phyloP scores from a whole-genome alignment of 2,888 invertebrate genomes.

The Hirudinaria manillensis region DNA sequence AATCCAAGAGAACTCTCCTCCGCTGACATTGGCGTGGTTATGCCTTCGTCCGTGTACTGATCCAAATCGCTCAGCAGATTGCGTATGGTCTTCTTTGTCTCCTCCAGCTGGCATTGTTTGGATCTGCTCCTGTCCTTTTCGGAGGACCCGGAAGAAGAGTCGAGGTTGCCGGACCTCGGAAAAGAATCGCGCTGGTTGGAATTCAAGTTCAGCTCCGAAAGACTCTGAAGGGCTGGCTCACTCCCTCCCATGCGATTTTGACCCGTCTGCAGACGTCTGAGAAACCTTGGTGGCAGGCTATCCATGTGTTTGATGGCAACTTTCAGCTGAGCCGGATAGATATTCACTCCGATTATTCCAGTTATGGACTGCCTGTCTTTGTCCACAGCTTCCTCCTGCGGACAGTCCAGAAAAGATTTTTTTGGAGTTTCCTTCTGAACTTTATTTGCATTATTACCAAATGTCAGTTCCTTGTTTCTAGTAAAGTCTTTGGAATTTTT shows the following conservation, averaged over 20 bases:
- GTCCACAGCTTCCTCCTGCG: not conserved
- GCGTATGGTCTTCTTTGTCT: constrained; percentile 37
- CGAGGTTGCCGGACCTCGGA: constrained; percentile 28
- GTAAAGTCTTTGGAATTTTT: constrained; percentile 16
- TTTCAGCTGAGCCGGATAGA: constrained; percentile 41
- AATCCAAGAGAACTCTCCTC: constrained; percentile 4
- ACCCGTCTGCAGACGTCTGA: constrained; percentile 37
- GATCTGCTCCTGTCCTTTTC: constrained; percentile 38
- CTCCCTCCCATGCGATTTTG: constrained; percentile 30
- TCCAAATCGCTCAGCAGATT: constrained; percentile 36
- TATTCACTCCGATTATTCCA: constrained; percentile 33
- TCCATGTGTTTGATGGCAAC: constrained; percentile 43
- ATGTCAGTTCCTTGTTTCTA: constrained; percentile 8
- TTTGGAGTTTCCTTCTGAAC: constrained; percentile 11
- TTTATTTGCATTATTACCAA: not conserved
- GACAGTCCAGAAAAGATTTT: not conserved
- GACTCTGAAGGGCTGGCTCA: constrained; percentile 28
- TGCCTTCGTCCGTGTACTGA: constrained; percentile 37
- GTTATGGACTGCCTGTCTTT: constrained; percentile 12
- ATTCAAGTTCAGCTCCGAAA: constrained; percentile 26
- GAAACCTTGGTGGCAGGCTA: constrained; percentile 40
- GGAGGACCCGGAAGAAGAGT: constrained; percentile 1
- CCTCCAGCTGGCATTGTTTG: constrained; percentile 32
- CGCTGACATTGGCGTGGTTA: constrained; percentile 19
- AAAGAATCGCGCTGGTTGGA: not conserved